Percentiles rank a stretch among this genome's conserved stretches.
phyloP scores from a whole-genome alignment of 2,888 invertebrate genomes.

The Nemotelus pantherinus region DNA sequence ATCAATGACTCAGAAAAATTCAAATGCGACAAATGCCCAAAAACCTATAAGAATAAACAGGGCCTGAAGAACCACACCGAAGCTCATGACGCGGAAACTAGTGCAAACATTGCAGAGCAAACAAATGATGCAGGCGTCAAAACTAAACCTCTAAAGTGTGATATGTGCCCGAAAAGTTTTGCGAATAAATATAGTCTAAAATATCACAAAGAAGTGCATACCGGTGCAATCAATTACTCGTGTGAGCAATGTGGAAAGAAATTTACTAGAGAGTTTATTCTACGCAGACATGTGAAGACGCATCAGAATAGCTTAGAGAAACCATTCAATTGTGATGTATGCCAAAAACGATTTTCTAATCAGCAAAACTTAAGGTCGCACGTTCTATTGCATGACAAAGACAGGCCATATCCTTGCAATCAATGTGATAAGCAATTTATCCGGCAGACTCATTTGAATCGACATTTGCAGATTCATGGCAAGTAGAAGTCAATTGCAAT shows the following conservation, averaged over 20 bases:
- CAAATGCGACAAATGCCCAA: slow-evolving; percentile 42
- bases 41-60: slow-evolving; percentile 34
- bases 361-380: slow-evolving; percentile 28
- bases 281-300: slow-evolving; percentile 34
- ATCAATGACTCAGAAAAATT: background rate
- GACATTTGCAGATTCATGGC: slow-evolving; percentile 19
- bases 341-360: slow-evolving; percentile 3
- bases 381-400: background rate
- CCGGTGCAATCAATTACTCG: background rate
- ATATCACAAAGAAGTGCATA: slow-evolving; percentile 41
- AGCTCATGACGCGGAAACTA: slow-evolving; percentile 1
- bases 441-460: slow-evolving; percentile 17
- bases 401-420: slow-evolving; percentile 34
- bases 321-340: slow-evolving; percentile 12
- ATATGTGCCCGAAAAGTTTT: slow-evolving; percentile 40
- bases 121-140: background rate
- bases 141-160: slow-evolving; percentile 27
- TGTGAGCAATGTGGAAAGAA: slow-evolving; percentile 33
- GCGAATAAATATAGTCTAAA: slow-evolving; percentile 44
- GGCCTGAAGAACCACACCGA: slow-evolving; percentile 27
- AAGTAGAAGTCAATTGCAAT: background rate
- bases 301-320: slow-evolving; percentile 15
- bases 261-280: slow-evolving; percentile 37
- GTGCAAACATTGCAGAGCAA: background rate
- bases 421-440: slow-evolving; percentile 34